Conservation (phyloP, 2,797 vertebrate genomes). For the Oryzias dopingdopingensis region DNA sequence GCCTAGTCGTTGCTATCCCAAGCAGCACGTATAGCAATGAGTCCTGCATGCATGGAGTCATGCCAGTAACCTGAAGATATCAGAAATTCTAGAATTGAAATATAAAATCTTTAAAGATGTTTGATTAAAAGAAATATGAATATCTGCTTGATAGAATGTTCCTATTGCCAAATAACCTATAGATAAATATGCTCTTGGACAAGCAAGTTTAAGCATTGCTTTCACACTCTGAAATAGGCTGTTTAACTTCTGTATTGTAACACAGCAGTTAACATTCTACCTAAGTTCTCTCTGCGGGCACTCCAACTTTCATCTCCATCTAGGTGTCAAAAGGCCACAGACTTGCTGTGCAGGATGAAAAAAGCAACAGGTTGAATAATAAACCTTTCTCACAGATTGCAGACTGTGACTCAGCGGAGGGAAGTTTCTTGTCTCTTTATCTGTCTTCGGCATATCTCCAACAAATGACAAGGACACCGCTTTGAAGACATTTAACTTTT, state of each 20-base stretch:
- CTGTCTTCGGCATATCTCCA: conserved; percentile 7
- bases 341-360: conserved; percentile 30
- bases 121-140: neutral
- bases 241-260: neutral
- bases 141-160: no score
- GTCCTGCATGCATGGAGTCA: neutral
- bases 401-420: conserved; percentile 19
- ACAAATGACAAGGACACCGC: conserved; percentile 4
- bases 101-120: neutral
- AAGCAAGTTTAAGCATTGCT: neutral
- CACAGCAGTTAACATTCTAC: neutral
- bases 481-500: conserved; percentile 2
- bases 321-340: conserved; percentile 39
- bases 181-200: neutral
- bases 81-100: neutral
- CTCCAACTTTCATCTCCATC: conserved; percentile 26
- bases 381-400: conserved; percentile 26
- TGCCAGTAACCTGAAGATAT: neutral
- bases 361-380: conserved; percentile 33
- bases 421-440: conserved; percentile 13
- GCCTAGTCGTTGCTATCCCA: no score
- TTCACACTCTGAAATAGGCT: neutral
- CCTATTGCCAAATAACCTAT: no score
- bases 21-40: no score
- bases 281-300: conserved; percentile 5